These are phyloP conservation scores for Ceraclea dissimilis DNA, from an alignment of 2,888 invertebrate species.

Conservation along the genomic window DNA sequence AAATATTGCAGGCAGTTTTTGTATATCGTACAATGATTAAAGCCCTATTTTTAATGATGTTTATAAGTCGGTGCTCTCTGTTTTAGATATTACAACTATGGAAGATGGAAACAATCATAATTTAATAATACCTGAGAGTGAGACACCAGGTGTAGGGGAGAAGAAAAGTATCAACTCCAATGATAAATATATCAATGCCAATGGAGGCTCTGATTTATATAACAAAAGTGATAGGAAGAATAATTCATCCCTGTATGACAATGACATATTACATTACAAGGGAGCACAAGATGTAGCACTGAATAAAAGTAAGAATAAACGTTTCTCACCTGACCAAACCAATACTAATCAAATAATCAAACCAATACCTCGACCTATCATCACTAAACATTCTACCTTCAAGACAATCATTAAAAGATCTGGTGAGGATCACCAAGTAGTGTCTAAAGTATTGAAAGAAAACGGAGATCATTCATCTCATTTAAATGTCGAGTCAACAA, in stretches of 20 bases:
- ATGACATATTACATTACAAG: background rate
- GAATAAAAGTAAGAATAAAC: background rate
- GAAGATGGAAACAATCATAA: constrained; percentile 45
- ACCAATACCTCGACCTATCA: constrained; percentile 11
- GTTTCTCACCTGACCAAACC: background rate
- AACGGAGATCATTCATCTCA: constrained; percentile 13
- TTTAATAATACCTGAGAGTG: background rate
- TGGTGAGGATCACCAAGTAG: background rate
- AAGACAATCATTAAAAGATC: constrained; percentile 12
- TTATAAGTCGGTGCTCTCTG: background rate
- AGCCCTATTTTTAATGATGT: background rate
- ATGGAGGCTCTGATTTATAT: constrained; percentile 15
- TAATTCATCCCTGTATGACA: background rate
- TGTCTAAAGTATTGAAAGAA: constrained; percentile 2
- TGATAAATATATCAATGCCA: constrained; percentile 14
- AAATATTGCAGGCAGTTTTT: background rate
- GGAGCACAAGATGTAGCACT: background rate
- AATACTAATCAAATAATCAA: background rate
- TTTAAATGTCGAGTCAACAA: background rate
- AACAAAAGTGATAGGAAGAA: background rate
- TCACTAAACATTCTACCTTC: constrained; percentile 12
- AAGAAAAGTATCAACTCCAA: background rate
- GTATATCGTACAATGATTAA: background rate
- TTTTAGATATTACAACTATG: constrained; percentile 40
- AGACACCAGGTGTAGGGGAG: background rate